Conservation (phyloP, 1,140 invertebrate genomes). For the Macrosteles quadrilineatus region DNA sequence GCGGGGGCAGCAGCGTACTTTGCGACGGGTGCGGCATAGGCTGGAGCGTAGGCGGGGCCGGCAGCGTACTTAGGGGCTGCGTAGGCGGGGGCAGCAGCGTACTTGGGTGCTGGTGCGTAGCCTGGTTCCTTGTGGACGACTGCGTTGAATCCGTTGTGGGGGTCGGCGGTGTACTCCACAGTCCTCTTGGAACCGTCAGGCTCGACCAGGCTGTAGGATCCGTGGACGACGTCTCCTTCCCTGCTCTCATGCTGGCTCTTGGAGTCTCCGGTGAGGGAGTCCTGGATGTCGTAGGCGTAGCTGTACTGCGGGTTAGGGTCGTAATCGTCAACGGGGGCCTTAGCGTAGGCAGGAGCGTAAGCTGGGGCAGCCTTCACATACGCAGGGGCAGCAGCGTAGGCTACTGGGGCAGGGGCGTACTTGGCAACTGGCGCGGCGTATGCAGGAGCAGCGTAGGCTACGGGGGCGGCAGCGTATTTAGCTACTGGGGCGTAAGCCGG, state of each 20-base stretch:
- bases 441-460: slow-evolving; percentile 35
- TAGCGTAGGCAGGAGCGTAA: slow-evolving; percentile 32
- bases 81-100: slow-evolving; percentile 45
- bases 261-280: slow-evolving; percentile 65
- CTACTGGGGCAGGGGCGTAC: slow-evolving; percentile 36
- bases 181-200: slow-evolving; percentile 47
- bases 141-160: slow-evolving; percentile 40
- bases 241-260: slow-evolving; percentile 68
- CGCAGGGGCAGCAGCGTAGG: slow-evolving; percentile 34
- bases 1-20: slow-evolving; percentile 25
- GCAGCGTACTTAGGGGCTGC: slow-evolving; percentile 45
- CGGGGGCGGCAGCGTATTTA: slow-evolving; percentile 8
- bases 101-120: slow-evolving; percentile 18
- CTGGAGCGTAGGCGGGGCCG: slow-evolving; percentile 40
- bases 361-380: slow-evolving; percentile 33
- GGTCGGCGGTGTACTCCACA: slow-evolving; percentile 44
- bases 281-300: slow-evolving; percentile 69
- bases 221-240: slow-evolving; percentile 65
- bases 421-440: slow-evolving; percentile 43
- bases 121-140: slow-evolving; percentile 36
- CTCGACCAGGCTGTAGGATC: slow-evolving; percentile 61
- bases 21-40: slow-evolving; percentile 47
- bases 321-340: slow-evolving; percentile 27
- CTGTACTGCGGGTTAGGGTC: slow-evolving; percentile 52
- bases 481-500: slow-evolving; percentile 29